phyloP scores from a whole-genome alignment of 2,113 vertebrate genomes.

The Oncorhynchus kisutch region DNA sequence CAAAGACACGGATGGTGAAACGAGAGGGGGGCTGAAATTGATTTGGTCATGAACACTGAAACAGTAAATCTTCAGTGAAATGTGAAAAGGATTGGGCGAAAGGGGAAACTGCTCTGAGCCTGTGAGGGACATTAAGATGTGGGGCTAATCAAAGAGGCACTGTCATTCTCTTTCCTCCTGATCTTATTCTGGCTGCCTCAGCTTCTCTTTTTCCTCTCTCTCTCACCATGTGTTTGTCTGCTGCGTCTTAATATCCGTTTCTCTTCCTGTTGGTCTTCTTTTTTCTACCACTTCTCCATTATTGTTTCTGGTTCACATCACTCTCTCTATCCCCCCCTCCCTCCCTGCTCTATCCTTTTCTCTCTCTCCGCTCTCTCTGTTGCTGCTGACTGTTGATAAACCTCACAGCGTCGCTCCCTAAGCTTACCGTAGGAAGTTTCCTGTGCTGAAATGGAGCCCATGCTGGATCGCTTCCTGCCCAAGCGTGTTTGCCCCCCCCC shows the following conservation, averaged over 20 bases:
- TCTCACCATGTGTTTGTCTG: neutral
- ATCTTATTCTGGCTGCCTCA: too few species aligned
- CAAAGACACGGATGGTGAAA: slow-evolving; percentile 10
- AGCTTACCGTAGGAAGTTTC: slow-evolving; percentile 87
- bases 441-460: slow-evolving; percentile 84
- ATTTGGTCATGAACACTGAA: neutral
- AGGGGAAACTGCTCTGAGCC: slow-evolving; percentile 13
- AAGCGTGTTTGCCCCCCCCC: slow-evolving; percentile 68
- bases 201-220: neutral
- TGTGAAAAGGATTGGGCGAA: too few species aligned
- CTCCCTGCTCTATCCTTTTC: neutral
- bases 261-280: neutral
- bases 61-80: neutral
- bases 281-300: neutral
- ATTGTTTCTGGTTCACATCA: neutral
- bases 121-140: neutral
- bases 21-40: slow-evolving; percentile 9
- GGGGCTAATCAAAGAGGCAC: neutral
- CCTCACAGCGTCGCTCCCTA: slow-evolving; percentile 44
- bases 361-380: neutral
- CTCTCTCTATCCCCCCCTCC: slow-evolving; percentile 14
- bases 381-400: slow-evolving; percentile 54
- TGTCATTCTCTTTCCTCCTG: neutral
- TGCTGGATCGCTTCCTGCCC: slow-evolving; percentile 85
- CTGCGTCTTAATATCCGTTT: neutral